Conservation (phyloP, 92 coral and sea anemone genomes). For the Palythoa caribaeorum region DNA sequence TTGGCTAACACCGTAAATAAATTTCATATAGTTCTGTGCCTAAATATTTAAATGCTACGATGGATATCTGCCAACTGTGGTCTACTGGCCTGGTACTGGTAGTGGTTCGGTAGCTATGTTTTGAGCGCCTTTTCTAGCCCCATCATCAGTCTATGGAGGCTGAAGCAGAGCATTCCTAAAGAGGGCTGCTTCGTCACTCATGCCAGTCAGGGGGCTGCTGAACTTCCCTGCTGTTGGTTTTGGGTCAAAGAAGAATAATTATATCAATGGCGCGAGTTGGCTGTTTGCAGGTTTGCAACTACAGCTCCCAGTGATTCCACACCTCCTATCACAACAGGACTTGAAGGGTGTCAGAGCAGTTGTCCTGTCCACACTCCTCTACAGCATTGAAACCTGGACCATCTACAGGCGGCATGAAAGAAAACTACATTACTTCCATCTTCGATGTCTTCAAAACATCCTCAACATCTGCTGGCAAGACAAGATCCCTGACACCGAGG, state of each 20-base stretch:
- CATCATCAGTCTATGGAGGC: conserved; percentile 57
- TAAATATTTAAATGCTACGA: not conserved
- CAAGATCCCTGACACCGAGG: too few species aligned
- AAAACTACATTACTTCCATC: too few species aligned
- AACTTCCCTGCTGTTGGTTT: conserved; percentile 38
- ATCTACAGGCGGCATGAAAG: too few species aligned
- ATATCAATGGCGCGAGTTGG: conserved; percentile 59
- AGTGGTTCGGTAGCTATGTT: conserved; percentile 55
- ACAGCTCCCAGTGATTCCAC: conserved; percentile 62
- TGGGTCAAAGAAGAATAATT: conserved; percentile 34
- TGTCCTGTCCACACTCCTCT: too few species aligned
- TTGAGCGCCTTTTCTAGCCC: conserved; percentile 67
- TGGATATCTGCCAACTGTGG: conserved; percentile 61
- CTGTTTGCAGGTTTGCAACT: conserved; percentile 56
- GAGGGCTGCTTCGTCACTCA: conserved; percentile 51
- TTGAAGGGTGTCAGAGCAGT: not conserved
- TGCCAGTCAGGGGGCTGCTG: conserved; percentile 62
- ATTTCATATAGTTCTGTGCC: too few species aligned
- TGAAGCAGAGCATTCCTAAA: conserved; percentile 70
- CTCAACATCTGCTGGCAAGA: too few species aligned
- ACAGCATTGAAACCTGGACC: too few species aligned
- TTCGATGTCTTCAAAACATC: too few species aligned
- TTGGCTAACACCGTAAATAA: too few species aligned
- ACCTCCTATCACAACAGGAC: conserved; percentile 66
- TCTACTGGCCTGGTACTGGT: conserved; percentile 36